Conservation (phyloP, 2,113 vertebrate species). For the Chelonoidis abingdonii region DNA sequence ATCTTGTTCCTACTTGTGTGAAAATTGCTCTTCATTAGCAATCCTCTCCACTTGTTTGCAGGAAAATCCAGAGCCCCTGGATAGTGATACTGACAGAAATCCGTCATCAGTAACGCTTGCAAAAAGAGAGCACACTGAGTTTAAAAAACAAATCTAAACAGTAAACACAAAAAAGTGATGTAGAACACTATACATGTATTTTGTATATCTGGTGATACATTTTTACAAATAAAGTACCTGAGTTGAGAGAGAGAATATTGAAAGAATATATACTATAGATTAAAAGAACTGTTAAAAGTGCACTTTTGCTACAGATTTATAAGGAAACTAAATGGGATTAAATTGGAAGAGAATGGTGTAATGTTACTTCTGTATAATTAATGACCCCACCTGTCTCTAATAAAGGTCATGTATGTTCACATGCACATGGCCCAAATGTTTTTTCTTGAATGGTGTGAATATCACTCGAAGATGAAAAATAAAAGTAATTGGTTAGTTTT, state of each 20-base stretch:
- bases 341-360: constrained; percentile 61
- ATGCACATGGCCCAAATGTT: neutral
- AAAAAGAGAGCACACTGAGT: constrained; percentile 53
- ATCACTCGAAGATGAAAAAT: accelerated
- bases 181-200: constrained; percentile 73
- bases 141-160: constrained; percentile 30
- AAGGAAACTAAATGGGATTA: constrained; percentile 68
- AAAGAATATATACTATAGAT: constrained; percentile 75
- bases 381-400: constrained; percentile 69
- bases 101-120: constrained; percentile 38
- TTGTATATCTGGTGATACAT: constrained; percentile 78
- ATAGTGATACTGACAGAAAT: constrained; percentile 6
- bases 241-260: constrained; percentile 72
- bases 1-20: constrained; percentile 31
- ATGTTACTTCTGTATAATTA: constrained; percentile 72
- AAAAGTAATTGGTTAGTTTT: neutral
- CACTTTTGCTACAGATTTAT: constrained; percentile 80
- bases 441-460: neutral
- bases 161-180: constrained; percentile 35
- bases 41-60: constrained; percentile 43
- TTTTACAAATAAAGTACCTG: constrained; percentile 75
- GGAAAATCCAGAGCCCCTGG: constrained; percentile 46
- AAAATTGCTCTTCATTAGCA: constrained; percentile 36
- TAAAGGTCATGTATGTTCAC: constrained; percentile 72
- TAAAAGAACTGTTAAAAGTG: constrained; percentile 71